Base-by-base conservation (phyloP, 2,888 invertebrate genomes). In the Hylaea fasciaria region DNA sequence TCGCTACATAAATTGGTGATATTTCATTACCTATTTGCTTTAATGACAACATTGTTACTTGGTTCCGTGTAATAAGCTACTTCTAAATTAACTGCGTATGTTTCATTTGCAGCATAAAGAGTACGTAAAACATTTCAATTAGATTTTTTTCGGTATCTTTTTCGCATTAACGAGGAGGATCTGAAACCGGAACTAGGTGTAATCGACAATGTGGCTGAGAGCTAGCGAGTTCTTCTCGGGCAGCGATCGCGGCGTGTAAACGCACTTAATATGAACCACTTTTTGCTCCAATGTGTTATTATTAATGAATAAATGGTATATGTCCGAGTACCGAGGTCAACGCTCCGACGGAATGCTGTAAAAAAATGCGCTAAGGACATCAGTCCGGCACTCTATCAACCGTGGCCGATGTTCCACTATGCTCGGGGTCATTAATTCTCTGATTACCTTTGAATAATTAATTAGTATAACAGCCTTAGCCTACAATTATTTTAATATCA, bases 311-410 rank as follows among this genome's bases (percentile, higher is more conserved):
- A 89, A 87, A 87, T 86, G 80, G 71, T 86, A 82, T 83, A 63
- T 83, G 81, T 84, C 75, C 81, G 82, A 85, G 84, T 88, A 85
- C 81, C 77, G 85, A 85, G 91, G 89, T 90, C 91, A 87, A 89
- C 69, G 89, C 70, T 82, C 91, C 79, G 71, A 68, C 65, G 84
- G 89, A 88, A 89, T 90, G 89, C 81, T 85, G 81, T 86, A 89
- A 91, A 91, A 32, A 90, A 90, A 87, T 85, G 78, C 80, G 82
- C 79, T 86, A 87, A 89, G 88, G 88, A 90, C 88, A 86, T 81
- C 79, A 80, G 76, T 81, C 82, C 72, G 77, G 67, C 76, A 76
- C 74, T 85, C 82, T 85, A 83, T 83, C 82, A 82, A 79, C 76
- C 74, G 76, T 78, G 74, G 52, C 56, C 76, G 77, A 78, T 77